Evolutionary conservation across 2,888 invertebrate species (phyloP).

Genomic region (Pogonocherus hispidulus): DNA sequence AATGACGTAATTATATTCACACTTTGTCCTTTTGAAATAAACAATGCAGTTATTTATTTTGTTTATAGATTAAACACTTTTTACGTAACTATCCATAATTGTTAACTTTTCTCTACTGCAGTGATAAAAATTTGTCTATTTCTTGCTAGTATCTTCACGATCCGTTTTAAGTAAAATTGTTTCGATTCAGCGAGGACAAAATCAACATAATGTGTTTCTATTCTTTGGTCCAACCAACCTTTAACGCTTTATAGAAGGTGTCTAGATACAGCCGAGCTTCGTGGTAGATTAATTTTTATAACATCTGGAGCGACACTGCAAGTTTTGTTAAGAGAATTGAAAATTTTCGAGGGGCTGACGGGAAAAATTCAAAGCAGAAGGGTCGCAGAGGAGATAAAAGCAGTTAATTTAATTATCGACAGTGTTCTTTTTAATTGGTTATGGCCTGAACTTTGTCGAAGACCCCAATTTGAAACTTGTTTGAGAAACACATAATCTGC

Average conservation of each 20-base stretch:
- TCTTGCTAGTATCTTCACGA: too few relatives aligned
- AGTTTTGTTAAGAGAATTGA: conserved; percentile 23
- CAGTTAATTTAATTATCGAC: conserved; percentile 43
- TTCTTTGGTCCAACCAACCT: conserved; percentile 3
- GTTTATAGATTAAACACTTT: too few relatives aligned
- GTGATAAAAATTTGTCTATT: too few relatives aligned
- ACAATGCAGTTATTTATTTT: too few relatives aligned
- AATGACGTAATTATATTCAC: too few relatives aligned
- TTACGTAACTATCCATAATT: too few relatives aligned
- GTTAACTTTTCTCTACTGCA: too few relatives aligned
- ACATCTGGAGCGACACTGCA: neutral
- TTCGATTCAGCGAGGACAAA: too few relatives aligned
- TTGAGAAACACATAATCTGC: conserved; percentile 40
- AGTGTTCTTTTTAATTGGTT: conserved; percentile 44
- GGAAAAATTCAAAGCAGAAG: conserved; percentile 13
- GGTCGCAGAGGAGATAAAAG: conserved; percentile 4
- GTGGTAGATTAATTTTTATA: conserved; percentile 25
- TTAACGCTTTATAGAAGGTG: neutral
- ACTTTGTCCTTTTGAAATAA: too few relatives aligned
- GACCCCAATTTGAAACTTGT: conserved; percentile 42
- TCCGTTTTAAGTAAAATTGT: too few relatives aligned
- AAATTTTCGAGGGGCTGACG: conserved; percentile 8
- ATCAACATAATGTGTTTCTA: conserved; percentile 11
- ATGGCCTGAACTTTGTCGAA: conserved; percentile 37
- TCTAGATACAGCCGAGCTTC: conserved; percentile 1